Conservation (phyloP, 2,113 vertebrate species). For the Hassar affinis region DNA sequence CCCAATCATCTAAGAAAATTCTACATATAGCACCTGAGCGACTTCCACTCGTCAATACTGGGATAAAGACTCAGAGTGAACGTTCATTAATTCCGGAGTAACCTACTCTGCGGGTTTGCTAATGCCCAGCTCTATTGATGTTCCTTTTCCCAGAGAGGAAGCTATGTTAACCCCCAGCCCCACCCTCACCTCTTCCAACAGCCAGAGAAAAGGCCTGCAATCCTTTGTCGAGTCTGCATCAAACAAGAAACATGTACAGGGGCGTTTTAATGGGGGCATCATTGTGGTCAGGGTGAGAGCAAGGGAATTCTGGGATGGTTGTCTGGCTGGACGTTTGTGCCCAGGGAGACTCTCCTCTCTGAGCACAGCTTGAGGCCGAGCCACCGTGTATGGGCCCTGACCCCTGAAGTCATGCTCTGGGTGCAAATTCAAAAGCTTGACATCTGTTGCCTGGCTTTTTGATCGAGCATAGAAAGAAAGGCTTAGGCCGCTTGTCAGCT, state of each 20-base stretch:
- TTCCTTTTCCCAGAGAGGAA: slow-evolving; percentile 60
- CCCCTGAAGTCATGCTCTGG: slow-evolving; percentile 75
- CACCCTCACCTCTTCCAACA: slow-evolving; percentile 44
- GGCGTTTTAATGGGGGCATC: slow-evolving; percentile 34
- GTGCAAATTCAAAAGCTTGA: slow-evolving; percentile 73
- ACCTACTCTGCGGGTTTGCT: slow-evolving; percentile 59
- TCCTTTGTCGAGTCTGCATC: slow-evolving; percentile 34
- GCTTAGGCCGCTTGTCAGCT: slow-evolving; percentile 68
- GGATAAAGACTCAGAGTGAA: slow-evolving; percentile 64
- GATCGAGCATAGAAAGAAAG: slow-evolving; percentile 59
- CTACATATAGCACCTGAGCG: slow-evolving; percentile 45
- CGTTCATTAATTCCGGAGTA: slow-evolving; percentile 69
- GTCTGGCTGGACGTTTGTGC: slow-evolving; percentile 65
- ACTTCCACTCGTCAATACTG: slow-evolving; percentile 65
- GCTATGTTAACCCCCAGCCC: slow-evolving; percentile 56
- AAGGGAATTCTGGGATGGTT: slow-evolving; percentile 56
- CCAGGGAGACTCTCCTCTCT: slow-evolving; percentile 67
- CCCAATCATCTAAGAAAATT: slow-evolving; percentile 16
- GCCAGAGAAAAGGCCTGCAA: slow-evolving; percentile 29
- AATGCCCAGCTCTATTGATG: slow-evolving; percentile 65
- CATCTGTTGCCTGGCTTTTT: slow-evolving; percentile 76
- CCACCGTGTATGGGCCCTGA: slow-evolving; percentile 71
- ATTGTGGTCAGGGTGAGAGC: slow-evolving; percentile 32
- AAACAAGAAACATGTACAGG: slow-evolving; percentile 30
- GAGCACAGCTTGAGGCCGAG: slow-evolving; percentile 71